Evolutionary conservation across 2,888 invertebrate species (phyloP).

Genomic region (Amiota mariae): DNA sequence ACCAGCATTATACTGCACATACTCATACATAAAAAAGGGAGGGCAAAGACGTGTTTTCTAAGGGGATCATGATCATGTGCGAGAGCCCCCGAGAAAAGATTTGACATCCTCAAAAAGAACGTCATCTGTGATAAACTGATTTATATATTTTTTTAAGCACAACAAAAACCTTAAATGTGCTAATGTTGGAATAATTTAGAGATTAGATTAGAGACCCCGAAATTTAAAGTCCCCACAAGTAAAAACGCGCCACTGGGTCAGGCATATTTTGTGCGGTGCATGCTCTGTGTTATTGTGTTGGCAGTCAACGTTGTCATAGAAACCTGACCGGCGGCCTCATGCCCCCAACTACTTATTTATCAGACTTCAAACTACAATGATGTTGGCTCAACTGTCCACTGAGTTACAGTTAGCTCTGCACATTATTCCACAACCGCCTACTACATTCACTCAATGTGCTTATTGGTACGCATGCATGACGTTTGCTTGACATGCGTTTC

Average conservation of each 20-base stretch:
- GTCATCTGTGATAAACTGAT: too few relatives aligned
- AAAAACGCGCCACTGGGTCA: neutral
- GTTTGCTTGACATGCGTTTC: conserved; percentile 39
- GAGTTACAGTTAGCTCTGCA: neutral
- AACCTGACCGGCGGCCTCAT: conserved; percentile 29
- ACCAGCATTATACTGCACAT: neutral
- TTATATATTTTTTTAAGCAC: too few relatives aligned
- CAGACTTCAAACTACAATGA: neutral
- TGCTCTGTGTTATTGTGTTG: conserved; percentile 65
- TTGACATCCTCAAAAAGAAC: too few relatives aligned
- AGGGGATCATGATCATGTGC: conserved; percentile 40
- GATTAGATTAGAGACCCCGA: too few relatives aligned
- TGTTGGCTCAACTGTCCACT: conserved; percentile 23
- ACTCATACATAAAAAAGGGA: conserved; percentile 1
- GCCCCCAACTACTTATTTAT: neutral
- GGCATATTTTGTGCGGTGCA: conserved; percentile 53
- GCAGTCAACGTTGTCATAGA: conserved; percentile 59
- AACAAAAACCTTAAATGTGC: too few relatives aligned
- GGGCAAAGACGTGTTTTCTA: conserved; percentile 26
- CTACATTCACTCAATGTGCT: neutral
- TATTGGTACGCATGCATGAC: conserved; percentile 35
- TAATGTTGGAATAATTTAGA: too few relatives aligned
- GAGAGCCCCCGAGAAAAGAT: too few relatives aligned
- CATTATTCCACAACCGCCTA: neutral
- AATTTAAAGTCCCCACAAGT: neutral